Conservation (phyloP, 2,797 vertebrate species). For the Hapalemur alaotrensis region DNA sequence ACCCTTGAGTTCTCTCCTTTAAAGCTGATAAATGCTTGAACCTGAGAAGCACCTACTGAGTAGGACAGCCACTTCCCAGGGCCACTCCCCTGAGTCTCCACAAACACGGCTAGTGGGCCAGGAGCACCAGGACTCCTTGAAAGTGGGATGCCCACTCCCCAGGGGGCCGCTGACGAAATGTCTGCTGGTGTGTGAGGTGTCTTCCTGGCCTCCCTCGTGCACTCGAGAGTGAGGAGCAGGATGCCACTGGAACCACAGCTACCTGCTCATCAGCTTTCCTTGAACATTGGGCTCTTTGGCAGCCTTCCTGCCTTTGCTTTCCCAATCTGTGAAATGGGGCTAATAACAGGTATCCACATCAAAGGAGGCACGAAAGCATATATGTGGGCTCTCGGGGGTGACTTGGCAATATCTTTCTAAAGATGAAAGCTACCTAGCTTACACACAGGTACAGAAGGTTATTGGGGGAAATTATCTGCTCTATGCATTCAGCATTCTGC, state of each 20-base stretch:
- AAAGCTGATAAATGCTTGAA: conserved; percentile 3
- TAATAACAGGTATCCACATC: neutral
- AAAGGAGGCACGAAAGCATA: neutral
- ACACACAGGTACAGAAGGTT: neutral
- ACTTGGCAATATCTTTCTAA: neutral
- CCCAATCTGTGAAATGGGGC: neutral
- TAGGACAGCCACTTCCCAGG: neutral
- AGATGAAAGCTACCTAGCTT: neutral
- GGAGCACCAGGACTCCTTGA: neutral
- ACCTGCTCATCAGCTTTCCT: neutral
- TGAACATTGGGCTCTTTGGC: neutral
- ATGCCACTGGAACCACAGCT: neutral
- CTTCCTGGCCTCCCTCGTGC: neutral
- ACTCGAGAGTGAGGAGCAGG: neutral
- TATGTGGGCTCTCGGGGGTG: neutral
- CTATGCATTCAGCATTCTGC: neutral
- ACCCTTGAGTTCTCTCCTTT: neutral
- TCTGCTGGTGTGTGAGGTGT: neutral
- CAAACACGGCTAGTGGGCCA: neutral
- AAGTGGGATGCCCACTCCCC: too few species aligned
- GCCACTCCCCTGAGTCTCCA: neutral
- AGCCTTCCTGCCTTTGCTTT: neutral
- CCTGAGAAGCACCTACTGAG: neutral
- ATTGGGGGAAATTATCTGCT: neutral
- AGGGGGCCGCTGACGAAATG: neutral